phyloP scores from a whole-genome alignment of 2,113 vertebrate genomes.

The Saguinus midas region DNA sequence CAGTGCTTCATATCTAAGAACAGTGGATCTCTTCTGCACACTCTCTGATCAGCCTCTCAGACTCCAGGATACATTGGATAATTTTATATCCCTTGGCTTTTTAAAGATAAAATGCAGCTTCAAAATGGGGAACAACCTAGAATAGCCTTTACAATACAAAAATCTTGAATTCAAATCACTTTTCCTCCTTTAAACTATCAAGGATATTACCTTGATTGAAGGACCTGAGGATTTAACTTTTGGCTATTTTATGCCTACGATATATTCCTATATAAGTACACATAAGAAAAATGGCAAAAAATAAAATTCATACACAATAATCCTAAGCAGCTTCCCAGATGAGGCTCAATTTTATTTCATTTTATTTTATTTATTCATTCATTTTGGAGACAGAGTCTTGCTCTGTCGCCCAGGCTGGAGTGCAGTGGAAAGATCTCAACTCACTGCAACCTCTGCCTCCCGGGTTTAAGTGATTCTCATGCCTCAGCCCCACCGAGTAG shows the following conservation, averaged over 20 bases:
- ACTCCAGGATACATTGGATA: background rate
- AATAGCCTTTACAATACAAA: background rate
- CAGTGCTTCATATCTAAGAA: background rate
- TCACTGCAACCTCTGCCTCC: too few relatives aligned
- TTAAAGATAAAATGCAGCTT: background rate
- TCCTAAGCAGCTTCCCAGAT: background rate
- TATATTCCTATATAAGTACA: too few relatives aligned
- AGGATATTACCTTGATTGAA: background rate
- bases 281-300: background rate
- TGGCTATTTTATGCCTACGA: background rate
- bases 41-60: background rate
- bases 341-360: background rate
- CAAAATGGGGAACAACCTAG: background rate
- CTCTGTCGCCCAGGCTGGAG: too few relatives aligned
- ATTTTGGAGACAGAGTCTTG: too few relatives aligned
- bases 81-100: background rate
- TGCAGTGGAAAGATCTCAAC: too few relatives aligned
- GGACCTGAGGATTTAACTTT: background rate
- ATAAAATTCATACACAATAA: background rate
- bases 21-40: background rate
- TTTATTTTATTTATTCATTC: too few relatives aligned
- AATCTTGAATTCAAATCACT: background rate
- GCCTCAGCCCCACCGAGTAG: too few relatives aligned
- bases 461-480: too few relatives aligned
- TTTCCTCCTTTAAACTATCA: background rate